Percentiles rank a stretch among this genome's conserved stretches.
phyloP scores from a whole-genome alignment of 2,113 vertebrate genomes.

The cattle (Bos taurus) region DNA sequence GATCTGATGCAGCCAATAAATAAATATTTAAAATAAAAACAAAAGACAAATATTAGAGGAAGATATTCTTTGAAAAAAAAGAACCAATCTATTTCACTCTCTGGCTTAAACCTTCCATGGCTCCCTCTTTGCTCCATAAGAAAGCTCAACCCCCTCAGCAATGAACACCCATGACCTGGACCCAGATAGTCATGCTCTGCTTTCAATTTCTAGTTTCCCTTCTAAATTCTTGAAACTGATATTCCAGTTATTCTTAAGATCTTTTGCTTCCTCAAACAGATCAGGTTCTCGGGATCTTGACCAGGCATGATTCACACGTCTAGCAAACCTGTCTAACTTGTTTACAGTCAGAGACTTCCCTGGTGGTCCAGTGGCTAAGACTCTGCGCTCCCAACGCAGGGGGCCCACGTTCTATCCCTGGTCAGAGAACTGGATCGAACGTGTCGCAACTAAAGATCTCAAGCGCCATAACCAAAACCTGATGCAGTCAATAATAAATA shows the following conservation, averaged over 20 bases:
- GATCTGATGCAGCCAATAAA: not conserved
- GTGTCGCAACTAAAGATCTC: not conserved
- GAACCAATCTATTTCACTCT: not conserved
- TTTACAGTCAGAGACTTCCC: not conserved
- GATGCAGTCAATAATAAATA: not conserved
- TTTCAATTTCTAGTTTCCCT: constrained; percentile 8
- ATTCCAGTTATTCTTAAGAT: not conserved
- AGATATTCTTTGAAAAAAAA: not conserved
- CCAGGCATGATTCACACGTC: not conserved
- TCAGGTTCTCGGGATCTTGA: not conserved
- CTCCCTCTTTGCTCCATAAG: not conserved
- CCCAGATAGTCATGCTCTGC: not conserved
- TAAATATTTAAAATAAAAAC: not conserved
- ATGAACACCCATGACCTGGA: not conserved
- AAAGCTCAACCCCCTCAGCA: not conserved
- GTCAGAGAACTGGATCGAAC: not conserved
- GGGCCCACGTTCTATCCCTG: not conserved
- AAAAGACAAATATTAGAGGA: not conserved
- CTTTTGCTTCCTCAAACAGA: constrained; percentile 2
- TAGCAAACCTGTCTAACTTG: not conserved
- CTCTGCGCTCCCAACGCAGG: not conserved
- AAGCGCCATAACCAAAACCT: not conserved
- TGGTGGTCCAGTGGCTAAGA: not conserved
- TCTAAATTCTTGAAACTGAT: not conserved
- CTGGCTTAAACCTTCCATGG: not conserved